Percentiles rank a stretch among this genome's conserved stretches.
These are phyloP conservation scores for Nanger granti DNA, from an alignment of 2,113 vertebrate species.

Conservation along the genomic window DNA sequence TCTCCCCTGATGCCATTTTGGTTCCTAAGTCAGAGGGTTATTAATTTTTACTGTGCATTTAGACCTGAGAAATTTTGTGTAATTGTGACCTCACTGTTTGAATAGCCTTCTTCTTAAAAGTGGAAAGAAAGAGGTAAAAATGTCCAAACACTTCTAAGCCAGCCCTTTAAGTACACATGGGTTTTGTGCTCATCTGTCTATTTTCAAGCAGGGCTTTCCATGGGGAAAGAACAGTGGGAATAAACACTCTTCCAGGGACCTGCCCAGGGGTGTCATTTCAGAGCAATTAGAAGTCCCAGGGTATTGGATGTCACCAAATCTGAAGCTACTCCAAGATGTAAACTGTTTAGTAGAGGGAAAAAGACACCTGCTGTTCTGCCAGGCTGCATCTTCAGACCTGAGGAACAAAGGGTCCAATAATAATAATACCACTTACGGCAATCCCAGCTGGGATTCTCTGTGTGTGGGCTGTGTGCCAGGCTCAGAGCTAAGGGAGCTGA, in stretches of 20 bases:
- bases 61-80: neutral
- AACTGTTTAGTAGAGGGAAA: neutral
- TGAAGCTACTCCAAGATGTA: neutral
- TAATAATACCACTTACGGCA: neutral
- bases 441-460: neutral
- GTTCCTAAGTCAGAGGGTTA: neutral
- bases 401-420: neutral
- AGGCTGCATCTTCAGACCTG: neutral
- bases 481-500: neutral
- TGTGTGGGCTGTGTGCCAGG: neutral
- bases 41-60: conserved; percentile 4
- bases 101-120: neutral
- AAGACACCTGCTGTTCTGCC: neutral
- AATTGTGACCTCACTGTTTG: neutral
- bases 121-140: neutral
- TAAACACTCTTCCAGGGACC: neutral
- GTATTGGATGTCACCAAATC: neutral
- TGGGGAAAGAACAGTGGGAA: neutral
- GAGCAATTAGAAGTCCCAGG: neutral
- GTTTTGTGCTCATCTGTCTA: neutral
- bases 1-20: neutral
- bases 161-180: neutral
- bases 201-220: neutral
- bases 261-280: neutral
- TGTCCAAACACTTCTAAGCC: neutral